phyloP scores from a whole-genome alignment of 2,797 vertebrate genomes.

The Bufotes viridis region DNA sequence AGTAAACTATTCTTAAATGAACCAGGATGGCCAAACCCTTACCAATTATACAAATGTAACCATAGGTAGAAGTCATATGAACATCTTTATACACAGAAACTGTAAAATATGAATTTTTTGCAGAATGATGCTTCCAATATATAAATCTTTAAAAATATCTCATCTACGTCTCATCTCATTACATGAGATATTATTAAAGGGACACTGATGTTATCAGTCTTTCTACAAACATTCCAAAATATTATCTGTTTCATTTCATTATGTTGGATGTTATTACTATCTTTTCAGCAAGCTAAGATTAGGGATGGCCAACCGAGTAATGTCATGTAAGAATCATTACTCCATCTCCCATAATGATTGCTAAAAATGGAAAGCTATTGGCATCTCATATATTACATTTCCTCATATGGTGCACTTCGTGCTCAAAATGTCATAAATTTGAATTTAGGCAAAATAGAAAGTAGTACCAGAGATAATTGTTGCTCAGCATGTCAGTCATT shows the following conservation, averaged over 20 bases:
- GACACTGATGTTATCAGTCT: not conserved
- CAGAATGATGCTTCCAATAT: too few species aligned
- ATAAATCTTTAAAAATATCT: too few species aligned
- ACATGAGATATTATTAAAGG: not conserved
- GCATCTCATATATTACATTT: not conserved
- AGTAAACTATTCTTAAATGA: too few species aligned
- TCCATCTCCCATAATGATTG: not conserved
- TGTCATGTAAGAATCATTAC: not conserved
- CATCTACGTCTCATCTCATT: too few species aligned
- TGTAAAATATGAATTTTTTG: too few species aligned
- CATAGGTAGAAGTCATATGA: too few species aligned
- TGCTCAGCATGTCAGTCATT: slow-evolving; percentile 27
- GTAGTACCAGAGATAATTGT: slow-evolving; percentile 10
- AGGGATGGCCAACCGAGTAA: not conserved
- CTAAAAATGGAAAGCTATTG: not conserved
- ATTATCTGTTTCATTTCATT: not conserved
- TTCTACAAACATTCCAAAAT: not conserved
- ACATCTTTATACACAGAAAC: too few species aligned
- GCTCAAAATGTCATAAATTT: slow-evolving; percentile 11
- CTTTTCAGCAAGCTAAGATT: not conserved
- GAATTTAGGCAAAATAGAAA: slow-evolving; percentile 15
- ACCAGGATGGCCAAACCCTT: too few species aligned
- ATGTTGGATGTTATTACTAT: not conserved
- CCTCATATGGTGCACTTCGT: not conserved
- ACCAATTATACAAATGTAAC: too few species aligned